A percentile compares a stretch with the other conserved stretches of the same genome.
Conservation (phyloP, 2,888 invertebrate species). For the Morinoia aosen region DNA sequence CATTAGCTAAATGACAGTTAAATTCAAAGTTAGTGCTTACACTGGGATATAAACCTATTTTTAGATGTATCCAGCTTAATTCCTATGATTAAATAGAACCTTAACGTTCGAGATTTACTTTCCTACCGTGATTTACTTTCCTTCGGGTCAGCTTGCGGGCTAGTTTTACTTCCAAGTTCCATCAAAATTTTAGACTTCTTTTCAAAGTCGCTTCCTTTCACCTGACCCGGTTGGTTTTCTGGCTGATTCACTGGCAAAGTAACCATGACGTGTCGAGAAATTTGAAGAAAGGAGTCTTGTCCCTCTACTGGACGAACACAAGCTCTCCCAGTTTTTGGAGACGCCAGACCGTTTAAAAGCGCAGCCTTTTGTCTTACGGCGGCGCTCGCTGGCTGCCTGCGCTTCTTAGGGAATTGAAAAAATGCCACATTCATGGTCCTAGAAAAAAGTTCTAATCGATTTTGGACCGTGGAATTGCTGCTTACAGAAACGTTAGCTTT, state of each 20-base stretch:
- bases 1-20: too few relatives aligned
- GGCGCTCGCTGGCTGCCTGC: not conserved
- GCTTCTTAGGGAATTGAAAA: not conserved
- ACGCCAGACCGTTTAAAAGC: not conserved
- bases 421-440: not conserved
- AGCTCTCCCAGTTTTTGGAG: not conserved
- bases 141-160: not conserved
- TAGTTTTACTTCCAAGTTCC: not conserved
- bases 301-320: not conserved
- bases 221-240: not conserved
- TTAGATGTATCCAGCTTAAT: too few relatives aligned
- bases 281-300: not conserved
- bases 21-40: too few relatives aligned
- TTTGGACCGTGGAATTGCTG: not conserved
- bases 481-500: not conserved
- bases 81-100: too few relatives aligned
- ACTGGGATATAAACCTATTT: too few relatives aligned
- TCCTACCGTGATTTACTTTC: too few relatives aligned
- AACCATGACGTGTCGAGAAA: not conserved
- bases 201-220: not conserved
- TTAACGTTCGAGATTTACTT: too few relatives aligned
- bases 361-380: not conserved
- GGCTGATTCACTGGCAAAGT: not conserved
- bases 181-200: not conserved
- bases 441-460: not conserved